Evolutionary conservation across 2,113 vertebrate species (phyloP).

Genomic region (Lycocorax pyrrhopterus): DNA sequence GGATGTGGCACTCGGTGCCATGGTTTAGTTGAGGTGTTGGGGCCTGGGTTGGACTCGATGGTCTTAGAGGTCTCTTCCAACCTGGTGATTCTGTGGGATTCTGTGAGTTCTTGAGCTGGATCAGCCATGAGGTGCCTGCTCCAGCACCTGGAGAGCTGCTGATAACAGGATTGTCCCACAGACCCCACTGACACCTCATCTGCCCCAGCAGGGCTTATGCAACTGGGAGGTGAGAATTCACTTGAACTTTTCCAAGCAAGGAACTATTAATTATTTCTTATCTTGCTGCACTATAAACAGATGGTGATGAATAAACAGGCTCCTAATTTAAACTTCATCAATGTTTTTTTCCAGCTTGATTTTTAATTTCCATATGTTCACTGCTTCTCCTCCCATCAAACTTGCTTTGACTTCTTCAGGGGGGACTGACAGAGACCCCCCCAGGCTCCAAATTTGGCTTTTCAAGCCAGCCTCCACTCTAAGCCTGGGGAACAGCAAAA

Average conservation of each 20-base stretch:
- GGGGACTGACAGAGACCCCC: neutral
- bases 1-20: too few species aligned
- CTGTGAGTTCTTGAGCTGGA: neutral
- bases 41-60: too few species aligned
- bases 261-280: constrained; percentile 60
- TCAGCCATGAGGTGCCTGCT: neutral
- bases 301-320: constrained; percentile 55
- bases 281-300: constrained; percentile 51
- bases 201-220: neutral
- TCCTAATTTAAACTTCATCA: constrained; percentile 59
- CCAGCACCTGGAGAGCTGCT: neutral
- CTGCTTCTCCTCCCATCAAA: neutral
- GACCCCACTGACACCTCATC: neutral
- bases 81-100: too few species aligned
- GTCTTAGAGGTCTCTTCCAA: too few species aligned
- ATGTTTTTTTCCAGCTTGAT: neutral
- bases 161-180: neutral
- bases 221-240: constrained; percentile 32
- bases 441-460: neutral
- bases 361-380: constrained; percentile 53
- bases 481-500: neutral
- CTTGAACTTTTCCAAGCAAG: constrained; percentile 26
- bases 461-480: neutral
- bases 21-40: too few species aligned
- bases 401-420: neutral